phyloP scores from a whole-genome alignment of 2,888 invertebrate species.

The Rugalucina vietnamica region DNA sequence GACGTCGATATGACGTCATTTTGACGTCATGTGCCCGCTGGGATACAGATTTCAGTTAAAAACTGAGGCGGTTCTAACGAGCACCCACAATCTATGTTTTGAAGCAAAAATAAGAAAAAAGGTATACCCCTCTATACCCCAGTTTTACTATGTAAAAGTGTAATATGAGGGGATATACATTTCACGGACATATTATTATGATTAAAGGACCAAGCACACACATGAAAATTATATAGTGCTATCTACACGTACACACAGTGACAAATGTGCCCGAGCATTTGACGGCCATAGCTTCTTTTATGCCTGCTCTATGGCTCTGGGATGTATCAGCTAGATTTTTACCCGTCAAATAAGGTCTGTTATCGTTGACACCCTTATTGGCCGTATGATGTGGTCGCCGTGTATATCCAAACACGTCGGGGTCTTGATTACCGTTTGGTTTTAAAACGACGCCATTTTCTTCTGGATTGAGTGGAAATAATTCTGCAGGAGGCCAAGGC shows the following conservation, averaged over 20 bases:
- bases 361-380: background rate
- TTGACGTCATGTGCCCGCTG: too few species aligned
- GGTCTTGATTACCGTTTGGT: background rate
- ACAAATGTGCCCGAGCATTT: constrained; percentile 51
- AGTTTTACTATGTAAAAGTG: too few species aligned
- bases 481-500: background rate
- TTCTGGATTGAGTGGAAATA: background rate
- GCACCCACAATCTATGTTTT: too few species aligned
- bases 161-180: too few species aligned
- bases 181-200: too few species aligned
- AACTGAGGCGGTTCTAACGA: too few species aligned
- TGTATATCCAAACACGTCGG: background rate
- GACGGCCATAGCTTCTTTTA: background rate
- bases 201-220: background rate
- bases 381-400: background rate
- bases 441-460: background rate
- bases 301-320: background rate
- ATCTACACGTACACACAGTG: constrained; percentile 51
- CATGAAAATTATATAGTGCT: constrained; percentile 12
- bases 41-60: too few species aligned
- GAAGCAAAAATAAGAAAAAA: too few species aligned
- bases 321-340: constrained; percentile 45
- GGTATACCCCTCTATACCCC: too few species aligned
- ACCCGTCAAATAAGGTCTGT: constrained; percentile 42
- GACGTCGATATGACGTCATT: too few species aligned